Percentiles rank a stretch among this genome's conserved stretches.
These are phyloP conservation scores for Ostrea denselamellosa DNA, from an alignment of 1,140 invertebrate species.

Conservation along the genomic window DNA sequence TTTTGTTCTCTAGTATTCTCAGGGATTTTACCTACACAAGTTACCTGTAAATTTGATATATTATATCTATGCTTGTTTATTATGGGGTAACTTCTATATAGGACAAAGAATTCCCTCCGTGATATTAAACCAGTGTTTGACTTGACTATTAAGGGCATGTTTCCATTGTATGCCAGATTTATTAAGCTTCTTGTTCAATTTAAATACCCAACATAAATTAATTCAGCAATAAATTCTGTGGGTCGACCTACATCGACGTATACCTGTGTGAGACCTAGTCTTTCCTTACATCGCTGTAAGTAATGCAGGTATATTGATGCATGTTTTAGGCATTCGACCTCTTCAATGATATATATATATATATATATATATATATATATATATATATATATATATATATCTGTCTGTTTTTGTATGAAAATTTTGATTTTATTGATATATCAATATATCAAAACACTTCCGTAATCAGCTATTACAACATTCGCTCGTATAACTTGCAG, in stretches of 20 bases:
- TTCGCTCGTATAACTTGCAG: background rate
- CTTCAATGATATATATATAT: background rate
- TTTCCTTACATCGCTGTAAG: background rate
- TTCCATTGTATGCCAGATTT: background rate
- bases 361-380: background rate
- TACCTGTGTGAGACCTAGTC: background rate
- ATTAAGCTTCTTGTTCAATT: conserved; percentile 8
- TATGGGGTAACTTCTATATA: background rate
- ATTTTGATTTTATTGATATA: background rate
- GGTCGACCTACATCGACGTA: background rate
- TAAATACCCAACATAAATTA: conserved; percentile 35
- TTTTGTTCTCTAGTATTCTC: background rate
- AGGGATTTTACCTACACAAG: background rate
- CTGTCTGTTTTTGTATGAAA: too few relatives aligned
- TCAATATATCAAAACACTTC: background rate
- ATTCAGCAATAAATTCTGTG: conserved; percentile 11
- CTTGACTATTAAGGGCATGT: background rate
- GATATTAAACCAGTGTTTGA: background rate
- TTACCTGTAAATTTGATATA: conserved; percentile 10
- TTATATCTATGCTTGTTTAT: background rate
- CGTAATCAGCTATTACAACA: background rate
- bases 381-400: background rate
- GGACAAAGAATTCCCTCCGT: background rate
- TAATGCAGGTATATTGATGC: background rate
- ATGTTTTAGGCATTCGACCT: background rate